Conservation (phyloP, 2,888 invertebrate species). For the Drosophila niveifrons region DNA sequence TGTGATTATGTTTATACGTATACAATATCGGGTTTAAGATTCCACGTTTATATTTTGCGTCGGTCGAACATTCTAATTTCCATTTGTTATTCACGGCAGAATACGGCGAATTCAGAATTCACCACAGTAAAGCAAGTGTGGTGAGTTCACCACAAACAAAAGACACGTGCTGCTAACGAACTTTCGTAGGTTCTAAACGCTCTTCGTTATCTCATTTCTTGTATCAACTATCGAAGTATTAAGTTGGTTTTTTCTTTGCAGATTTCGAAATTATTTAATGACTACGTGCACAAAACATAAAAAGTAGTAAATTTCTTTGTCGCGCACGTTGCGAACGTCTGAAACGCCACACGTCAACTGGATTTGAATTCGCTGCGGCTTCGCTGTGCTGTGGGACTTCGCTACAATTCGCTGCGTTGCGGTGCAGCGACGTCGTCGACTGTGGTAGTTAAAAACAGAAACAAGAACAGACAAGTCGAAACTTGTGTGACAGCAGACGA, state of each 20-base stretch:
- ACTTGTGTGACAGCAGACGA: constrained; percentile 18
- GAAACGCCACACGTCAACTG: constrained; percentile 72
- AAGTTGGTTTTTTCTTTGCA: background rate
- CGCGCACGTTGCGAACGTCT: constrained; percentile 56
- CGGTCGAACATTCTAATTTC: constrained; percentile 37
- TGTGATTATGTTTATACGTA: background rate
- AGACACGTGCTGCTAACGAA: constrained; percentile 38
- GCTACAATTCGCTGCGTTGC: background rate
- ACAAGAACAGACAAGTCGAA: constrained; percentile 12
- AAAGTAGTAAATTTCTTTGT: background rate
- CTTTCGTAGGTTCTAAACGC: background rate
- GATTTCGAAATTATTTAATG: background rate
- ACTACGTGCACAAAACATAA: background rate
- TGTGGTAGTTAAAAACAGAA: constrained; percentile 42
- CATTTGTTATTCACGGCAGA: constrained; percentile 34
- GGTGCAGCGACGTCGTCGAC: constrained; percentile 25
- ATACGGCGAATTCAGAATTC: constrained; percentile 33
- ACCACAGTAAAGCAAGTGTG: constrained; percentile 42
- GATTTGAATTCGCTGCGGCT: constrained; percentile 49
- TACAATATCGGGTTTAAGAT: constrained; percentile 36
- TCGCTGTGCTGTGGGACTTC: constrained; percentile 34
- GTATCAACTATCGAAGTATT: background rate
- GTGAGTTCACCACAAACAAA: constrained; percentile 42
- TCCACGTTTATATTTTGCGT: constrained; percentile 43
- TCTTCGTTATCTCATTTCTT: background rate